phyloP scores from a whole-genome alignment of 2,888 invertebrate genomes.

The Tiliacea citrago region DNA sequence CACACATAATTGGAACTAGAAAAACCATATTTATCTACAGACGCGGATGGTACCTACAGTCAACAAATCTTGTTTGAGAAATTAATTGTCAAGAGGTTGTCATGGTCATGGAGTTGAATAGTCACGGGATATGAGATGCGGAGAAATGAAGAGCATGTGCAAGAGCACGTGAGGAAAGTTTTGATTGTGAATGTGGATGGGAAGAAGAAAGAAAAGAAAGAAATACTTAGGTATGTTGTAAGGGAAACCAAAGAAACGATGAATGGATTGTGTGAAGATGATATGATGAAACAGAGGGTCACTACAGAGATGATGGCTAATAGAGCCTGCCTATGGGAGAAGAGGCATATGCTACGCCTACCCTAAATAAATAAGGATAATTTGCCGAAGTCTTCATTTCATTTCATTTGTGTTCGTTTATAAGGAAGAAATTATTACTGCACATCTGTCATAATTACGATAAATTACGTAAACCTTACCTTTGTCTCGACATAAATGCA shows the following conservation, averaged over 20 bases:
- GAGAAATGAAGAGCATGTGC: no score
- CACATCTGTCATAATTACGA: conserved; percentile 30
- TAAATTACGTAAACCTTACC: conserved; percentile 12
- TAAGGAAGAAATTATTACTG: not conserved
- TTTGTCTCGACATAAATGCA: conserved; percentile 29
- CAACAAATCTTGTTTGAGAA: not conserved
- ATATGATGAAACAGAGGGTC: not conserved
- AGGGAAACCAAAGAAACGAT: not conserved
- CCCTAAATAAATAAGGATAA: no score
- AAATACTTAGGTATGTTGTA: not conserved
- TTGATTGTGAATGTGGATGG: not conserved
- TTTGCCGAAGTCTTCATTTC: not conserved
- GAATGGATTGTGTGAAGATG: not conserved
- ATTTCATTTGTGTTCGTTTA: not conserved
- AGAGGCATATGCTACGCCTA: no score
- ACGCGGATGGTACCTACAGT: no score
- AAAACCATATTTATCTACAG: not conserved
- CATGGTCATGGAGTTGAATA: not conserved
- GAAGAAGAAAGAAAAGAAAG: not conserved
- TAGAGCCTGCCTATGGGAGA: no score
- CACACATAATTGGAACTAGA: conserved; percentile 11
- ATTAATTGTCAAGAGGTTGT: not conserved
- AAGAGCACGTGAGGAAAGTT: not conserved
- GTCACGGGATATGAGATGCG: no score
- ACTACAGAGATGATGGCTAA: no score